Base-by-base conservation (phyloP, 2,113 vertebrate genomes). In the Pedionomus torquatus region DNA sequence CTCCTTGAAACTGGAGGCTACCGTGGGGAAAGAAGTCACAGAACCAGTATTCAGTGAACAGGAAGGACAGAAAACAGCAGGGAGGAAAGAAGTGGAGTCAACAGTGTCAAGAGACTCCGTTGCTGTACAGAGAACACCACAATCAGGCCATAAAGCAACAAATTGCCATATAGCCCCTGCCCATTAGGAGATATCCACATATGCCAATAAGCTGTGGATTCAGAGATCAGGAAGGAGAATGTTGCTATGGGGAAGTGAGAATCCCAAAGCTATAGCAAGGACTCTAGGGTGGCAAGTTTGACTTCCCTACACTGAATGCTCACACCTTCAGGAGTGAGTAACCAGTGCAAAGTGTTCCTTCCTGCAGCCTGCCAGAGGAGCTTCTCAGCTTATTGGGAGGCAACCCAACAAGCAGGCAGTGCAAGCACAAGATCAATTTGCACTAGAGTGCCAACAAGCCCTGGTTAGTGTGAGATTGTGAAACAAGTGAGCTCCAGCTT, bases 381-480 rank as follows among this genome's bases (percentile, higher is more conserved):
- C 44, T 60, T 13, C 31, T 24, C 24, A n/a, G 15, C 19, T 41
- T 7, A 1, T 17, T 55, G 44, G 48, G 16, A n/a, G 55, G 41
- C 24, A 65, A 49, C 20, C 39, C 41, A 55, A 7, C 8, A 19
- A 28, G 41, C 46, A 25, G 35, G 37, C 37, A 61, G 70, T 3
- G 28, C 46, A 54, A 18, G 82, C 43, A 37, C 65, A 18, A 37
- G 1, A 28, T 19, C 51, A 26, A 3, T 17, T 17, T 17, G 17
- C 35, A 17, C 25, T 19, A 11, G 5, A 46, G 23, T 19, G 25
- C 15, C 10, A 3, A 13, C 66, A 35, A 58, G n/a, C 31, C 11
- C 35, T 0, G 1, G 18, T 21, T 21, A 55, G 20, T 7, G 9
- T 13, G 41, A 31, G 10, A 4, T 2, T 5, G 8, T 12, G 26